Base-by-base conservation (phyloP, 2,888 invertebrate genomes). In the Drosophila paracracens region DNA sequence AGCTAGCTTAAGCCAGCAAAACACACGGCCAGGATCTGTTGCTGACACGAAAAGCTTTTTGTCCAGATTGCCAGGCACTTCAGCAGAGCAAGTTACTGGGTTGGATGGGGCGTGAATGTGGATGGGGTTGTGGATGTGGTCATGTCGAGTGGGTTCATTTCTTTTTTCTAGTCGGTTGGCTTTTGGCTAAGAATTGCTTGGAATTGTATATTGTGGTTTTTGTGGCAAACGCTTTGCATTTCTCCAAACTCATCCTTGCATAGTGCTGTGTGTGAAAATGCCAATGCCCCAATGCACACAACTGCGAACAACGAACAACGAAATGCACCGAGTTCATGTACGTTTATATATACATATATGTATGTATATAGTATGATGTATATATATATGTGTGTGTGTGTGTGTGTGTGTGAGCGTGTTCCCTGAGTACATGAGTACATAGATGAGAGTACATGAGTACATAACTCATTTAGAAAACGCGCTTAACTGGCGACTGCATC, bases 21-120 rank as follows among this genome's bases (percentile, higher is more conserved):
- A 70, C 70, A 81, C 65, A 72, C 60, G 65, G 65, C 81, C 81
- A 79, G 79, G 81, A 79, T 79, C 79, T 79, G 79, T 69, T 77
- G 68, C 72, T 77, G 79, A 79, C 79, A 79, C 79, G 78, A 77
- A 79, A 81, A 79, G 81, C 79, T 79, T 79, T 78, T 81, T 79
- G 77, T 77, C 52, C 79, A 79, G 79, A 79, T 79, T 79, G 72
- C 77, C 77, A 58, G 60, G 68, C 72, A 81, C 78, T 71, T 68
- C 46, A 58, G 48, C 64, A 50, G 54, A 18, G 35, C 25, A n/a
- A 4, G 4, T 21, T 21, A 21, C 38, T 18, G 11, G 43, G 2
- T 2, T 13, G 6, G 36, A 36, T 7, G 59, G n/a, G 16, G 11
- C 5, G 18, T 2, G 6, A 4, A 3, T 25, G 13, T 35, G 36